These are phyloP conservation scores for Myrmecobius fasciatus DNA, from an alignment of 2,113 vertebrate species.

Conservation along the genomic window DNA sequence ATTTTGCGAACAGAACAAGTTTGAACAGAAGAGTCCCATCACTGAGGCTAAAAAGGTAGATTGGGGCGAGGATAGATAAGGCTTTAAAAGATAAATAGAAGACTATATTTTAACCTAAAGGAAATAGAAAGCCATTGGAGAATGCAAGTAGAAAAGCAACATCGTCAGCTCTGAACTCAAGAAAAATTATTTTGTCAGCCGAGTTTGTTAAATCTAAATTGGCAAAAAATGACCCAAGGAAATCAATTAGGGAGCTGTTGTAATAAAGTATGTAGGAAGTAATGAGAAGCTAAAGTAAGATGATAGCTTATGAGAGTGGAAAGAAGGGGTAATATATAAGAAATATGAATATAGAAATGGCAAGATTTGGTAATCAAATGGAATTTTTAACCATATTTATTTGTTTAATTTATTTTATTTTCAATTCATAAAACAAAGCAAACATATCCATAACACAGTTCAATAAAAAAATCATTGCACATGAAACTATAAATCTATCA, in stretches of 20 bases:
- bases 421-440: too few relatives aligned
- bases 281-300: not conserved
- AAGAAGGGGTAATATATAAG: not conserved
- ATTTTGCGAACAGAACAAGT: too few relatives aligned
- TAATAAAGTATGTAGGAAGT: not conserved
- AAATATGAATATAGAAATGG: not conserved
- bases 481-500: too few relatives aligned
- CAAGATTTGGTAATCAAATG: not conserved
- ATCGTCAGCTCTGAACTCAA: not conserved
- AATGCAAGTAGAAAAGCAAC: not conserved
- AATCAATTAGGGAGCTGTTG: not conserved
- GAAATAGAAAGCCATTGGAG: not conserved
- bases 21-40: not conserved
- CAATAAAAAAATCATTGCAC: too few relatives aligned
- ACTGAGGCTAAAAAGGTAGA: not conserved
- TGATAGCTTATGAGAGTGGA: not conserved
- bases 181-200: not conserved
- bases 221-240: not conserved
- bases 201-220: not conserved
- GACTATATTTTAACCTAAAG: not conserved
- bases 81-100: not conserved
- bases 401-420: too few relatives aligned
- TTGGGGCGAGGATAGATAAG: not conserved
- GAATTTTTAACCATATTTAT: too few relatives aligned
- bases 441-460: too few relatives aligned